Percentiles rank a stretch among this genome's conserved stretches.
Evolutionary conservation across 2,113 vertebrate genomes (phyloP).

Genomic region (Todiramphus chloris): DNA sequence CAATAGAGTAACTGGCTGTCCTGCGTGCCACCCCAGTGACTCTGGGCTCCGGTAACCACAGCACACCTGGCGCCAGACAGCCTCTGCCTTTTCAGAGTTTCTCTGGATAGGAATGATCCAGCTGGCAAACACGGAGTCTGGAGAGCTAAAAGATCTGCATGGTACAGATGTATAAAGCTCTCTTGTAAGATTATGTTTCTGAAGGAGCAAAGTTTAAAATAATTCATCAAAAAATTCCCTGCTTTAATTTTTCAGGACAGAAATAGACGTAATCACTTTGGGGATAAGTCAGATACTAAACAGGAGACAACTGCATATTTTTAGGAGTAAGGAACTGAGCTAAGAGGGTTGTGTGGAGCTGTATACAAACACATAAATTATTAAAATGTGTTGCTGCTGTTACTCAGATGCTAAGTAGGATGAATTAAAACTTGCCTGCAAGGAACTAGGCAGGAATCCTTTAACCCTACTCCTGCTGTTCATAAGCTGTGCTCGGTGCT

Average conservation of each 20-base stretch:
- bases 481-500: not conserved
- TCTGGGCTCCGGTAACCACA: not conserved
- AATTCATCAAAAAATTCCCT: not conserved
- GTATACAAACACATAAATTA: not conserved
- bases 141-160: not conserved
- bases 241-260: not conserved
- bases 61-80: constrained; percentile 7
- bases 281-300: not conserved
- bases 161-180: not conserved
- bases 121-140: not conserved
- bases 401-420: not conserved
- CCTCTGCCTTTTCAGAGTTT: constrained; percentile 25
- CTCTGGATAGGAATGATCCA: not conserved
- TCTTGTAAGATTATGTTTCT: not conserved
- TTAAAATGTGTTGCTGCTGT: not conserved
- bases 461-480: not conserved
- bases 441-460: not conserved
- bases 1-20: not conserved
- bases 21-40: not conserved
- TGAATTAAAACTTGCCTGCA: not conserved
- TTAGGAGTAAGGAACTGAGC: not conserved
- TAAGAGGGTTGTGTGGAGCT: not conserved
- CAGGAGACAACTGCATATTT: not conserved
- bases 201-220: not conserved
- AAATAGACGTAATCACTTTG: not conserved